These are phyloP conservation scores for Balanococcus diminutus DNA, from an alignment of 2,888 invertebrate genomes.

Conservation along the genomic window DNA sequence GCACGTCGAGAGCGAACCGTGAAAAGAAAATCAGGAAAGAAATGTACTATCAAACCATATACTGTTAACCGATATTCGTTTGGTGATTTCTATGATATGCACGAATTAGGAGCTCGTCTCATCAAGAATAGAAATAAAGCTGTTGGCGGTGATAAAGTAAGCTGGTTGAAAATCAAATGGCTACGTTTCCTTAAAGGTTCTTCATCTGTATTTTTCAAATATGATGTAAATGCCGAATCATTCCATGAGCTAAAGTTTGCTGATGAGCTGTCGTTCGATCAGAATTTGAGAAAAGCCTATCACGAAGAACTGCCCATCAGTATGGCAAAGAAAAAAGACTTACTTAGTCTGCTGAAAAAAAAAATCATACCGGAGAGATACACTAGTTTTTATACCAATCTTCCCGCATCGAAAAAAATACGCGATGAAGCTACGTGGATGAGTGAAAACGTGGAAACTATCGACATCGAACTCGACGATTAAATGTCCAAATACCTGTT, in stretches of 20 bases:
- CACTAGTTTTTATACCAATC: neutral
- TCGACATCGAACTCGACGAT: no score
- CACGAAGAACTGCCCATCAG: neutral
- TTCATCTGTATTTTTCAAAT: neutral
- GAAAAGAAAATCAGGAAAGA: neutral
- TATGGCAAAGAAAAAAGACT: constrained; percentile 2
- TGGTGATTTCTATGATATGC: neutral
- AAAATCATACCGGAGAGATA: neutral
- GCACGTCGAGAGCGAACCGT: no score
- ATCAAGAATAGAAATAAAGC: neutral
- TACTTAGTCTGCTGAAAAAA: neutral
- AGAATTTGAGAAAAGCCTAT: neutral
- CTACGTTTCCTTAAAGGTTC: neutral
- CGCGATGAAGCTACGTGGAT: neutral
- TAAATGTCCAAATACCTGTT: no score
- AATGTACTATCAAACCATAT: neutral
- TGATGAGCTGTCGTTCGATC: neutral
- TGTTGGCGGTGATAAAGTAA: neutral
- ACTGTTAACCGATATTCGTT: neutral
- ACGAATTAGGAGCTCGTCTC: neutral
- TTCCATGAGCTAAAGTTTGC: neutral
- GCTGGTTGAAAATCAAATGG: neutral
- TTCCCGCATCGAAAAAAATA: neutral
- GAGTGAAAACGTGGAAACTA: no score
- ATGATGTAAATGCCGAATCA: neutral